Percentiles rank a stretch among this genome's conserved stretches.
Evolutionary conservation across 1,140 invertebrate genomes (phyloP).

Genomic region (Drosophila sp.): DNA sequence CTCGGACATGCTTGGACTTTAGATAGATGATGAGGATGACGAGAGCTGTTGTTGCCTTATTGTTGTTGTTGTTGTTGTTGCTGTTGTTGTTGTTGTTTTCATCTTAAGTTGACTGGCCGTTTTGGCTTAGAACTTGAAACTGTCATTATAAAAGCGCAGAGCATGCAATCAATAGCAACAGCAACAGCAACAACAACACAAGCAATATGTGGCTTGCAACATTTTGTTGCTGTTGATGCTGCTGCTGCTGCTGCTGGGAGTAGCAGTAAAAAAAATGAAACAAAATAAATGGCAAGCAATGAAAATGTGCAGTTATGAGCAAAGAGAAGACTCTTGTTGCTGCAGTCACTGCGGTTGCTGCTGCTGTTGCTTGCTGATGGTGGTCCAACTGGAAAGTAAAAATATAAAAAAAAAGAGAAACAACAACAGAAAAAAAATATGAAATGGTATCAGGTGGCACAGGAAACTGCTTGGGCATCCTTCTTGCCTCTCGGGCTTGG

Average conservation of each 20-base stretch:
- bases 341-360: conserved; percentile 14
- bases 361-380: conserved; percentile 29
- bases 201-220: conserved; percentile 32
- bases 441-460: conserved; percentile 78
- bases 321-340: conserved; percentile 42
- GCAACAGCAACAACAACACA: conserved; percentile 14
- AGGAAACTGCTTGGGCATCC: conserved; percentile 41
- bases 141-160: conserved; percentile 78
- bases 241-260: conserved; percentile 21
- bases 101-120: conserved; percentile 61
- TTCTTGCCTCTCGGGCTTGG: conserved; percentile 31
- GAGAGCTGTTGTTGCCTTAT: conserved; percentile 43
- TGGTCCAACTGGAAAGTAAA: conserved; percentile 26
- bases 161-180: conserved; percentile 73
- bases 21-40: conserved; percentile 65
- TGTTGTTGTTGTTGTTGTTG: background rate
- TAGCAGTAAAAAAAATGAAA: conserved; percentile 52
- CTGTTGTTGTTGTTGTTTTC: conserved; percentile 24
- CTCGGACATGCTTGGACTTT: conserved; percentile 74
- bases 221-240: conserved; percentile 29
- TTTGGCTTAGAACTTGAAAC: conserved; percentile 82
- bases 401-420: conserved; percentile 26
- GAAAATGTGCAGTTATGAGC: conserved; percentile 79
- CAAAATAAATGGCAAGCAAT: conserved; percentile 76
- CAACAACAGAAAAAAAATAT: conserved; percentile 33